phyloP scores from a whole-genome alignment of 35 echinoderm and acorn worm species.

The Acanthaster planci region DNA sequence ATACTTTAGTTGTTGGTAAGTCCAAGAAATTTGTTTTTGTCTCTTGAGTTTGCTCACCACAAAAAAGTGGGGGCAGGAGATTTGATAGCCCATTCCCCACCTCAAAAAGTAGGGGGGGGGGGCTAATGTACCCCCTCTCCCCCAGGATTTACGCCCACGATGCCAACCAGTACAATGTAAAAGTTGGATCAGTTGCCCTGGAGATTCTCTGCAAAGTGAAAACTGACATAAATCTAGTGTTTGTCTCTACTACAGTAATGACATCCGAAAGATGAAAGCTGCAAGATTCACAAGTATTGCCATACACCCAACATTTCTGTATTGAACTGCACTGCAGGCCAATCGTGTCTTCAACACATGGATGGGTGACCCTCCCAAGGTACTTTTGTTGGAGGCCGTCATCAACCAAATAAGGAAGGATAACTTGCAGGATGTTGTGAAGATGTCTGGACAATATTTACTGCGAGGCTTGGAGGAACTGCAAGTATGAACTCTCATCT shows the following conservation, averaged over 20 bases:
- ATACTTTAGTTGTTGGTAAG: too few relatives aligned
- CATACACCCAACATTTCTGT: not conserved
- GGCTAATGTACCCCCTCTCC: too few relatives aligned
- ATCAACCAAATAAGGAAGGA: conserved; percentile 59
- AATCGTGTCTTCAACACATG: conserved; percentile 80
- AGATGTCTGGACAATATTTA: conserved; percentile 38
- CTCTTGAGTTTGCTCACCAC: too few relatives aligned
- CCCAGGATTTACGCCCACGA: too few relatives aligned
- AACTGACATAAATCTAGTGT: not conserved
- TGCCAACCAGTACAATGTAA: too few relatives aligned
- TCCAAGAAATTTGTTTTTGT: too few relatives aligned
- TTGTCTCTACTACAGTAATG: not conserved
- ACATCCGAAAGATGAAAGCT: not conserved
- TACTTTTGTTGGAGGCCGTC: conserved; percentile 72
- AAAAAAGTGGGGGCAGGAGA: too few relatives aligned
- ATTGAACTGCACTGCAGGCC: not conserved
- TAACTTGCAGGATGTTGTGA: conserved; percentile 48
- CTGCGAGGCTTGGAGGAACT: conserved; percentile 36
- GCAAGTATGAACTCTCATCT: conserved; percentile 47
- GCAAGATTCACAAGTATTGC: not conserved
- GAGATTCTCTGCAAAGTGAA: too few relatives aligned
- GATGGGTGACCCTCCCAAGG: conserved; percentile 91
- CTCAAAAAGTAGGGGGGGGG: too few relatives aligned
- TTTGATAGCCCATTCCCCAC: too few relatives aligned
- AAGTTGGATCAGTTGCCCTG: too few relatives aligned